Conservation (phyloP, 2,113 vertebrate genomes). For the Cephalopholis sonnerati region DNA sequence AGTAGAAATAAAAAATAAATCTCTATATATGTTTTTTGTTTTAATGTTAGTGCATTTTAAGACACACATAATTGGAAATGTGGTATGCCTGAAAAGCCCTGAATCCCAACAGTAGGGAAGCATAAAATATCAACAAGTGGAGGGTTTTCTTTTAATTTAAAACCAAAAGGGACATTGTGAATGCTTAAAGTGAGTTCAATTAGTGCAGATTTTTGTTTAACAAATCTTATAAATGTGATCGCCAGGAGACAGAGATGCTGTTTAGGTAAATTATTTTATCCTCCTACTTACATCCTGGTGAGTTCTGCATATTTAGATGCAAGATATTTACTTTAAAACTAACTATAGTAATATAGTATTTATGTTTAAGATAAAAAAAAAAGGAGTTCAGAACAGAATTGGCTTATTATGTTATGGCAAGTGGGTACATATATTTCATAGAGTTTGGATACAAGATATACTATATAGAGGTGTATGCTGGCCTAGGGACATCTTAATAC, state of each 20-base stretch:
- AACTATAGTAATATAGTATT: neutral
- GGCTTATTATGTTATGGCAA: neutral
- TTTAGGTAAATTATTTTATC: too few species aligned
- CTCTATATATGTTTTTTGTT: neutral
- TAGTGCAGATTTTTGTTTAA: neutral
- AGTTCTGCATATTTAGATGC: neutral
- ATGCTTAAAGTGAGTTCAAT: neutral
- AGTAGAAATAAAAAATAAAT: neutral
- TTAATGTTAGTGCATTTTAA: neutral
- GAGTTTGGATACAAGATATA: neutral
- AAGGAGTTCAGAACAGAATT: neutral
- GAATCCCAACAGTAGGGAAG: neutral
- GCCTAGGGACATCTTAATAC: neutral
- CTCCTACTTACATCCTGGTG: neutral
- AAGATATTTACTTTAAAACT: neutral
- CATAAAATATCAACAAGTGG: neutral
- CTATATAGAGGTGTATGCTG: neutral
- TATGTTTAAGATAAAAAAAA: neutral
- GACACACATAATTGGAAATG: neutral
- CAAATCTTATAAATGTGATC: neutral
- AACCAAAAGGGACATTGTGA: neutral
- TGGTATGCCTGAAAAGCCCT: neutral
- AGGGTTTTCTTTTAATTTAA: neutral
- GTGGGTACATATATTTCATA: too few species aligned
- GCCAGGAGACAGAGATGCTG: neutral